Evolutionary conservation across 1,140 invertebrate species (phyloP).

Genomic region (Anoplophora glabripennis): DNA sequence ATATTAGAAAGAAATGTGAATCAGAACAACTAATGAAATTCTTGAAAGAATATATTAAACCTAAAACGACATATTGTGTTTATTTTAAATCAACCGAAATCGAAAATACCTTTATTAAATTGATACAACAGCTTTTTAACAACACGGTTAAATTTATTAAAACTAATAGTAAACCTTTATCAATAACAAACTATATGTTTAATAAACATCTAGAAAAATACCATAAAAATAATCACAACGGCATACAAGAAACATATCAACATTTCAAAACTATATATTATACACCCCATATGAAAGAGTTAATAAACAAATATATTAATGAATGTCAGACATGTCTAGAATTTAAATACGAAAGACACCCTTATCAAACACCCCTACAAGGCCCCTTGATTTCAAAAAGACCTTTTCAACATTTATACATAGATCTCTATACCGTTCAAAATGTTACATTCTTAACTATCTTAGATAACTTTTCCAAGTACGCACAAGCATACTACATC

Average conservation of each 20-base stretch:
- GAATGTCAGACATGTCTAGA: slow-evolving; percentile 25
- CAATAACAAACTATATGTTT: too few relatives aligned
- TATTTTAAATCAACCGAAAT: too few relatives aligned
- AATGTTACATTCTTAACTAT: slow-evolving; percentile 31
- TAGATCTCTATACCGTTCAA: slow-evolving; percentile 28
- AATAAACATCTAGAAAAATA: too few relatives aligned
- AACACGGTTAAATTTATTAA: too few relatives aligned
- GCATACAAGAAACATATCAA: slow-evolving; percentile 25
- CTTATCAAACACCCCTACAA: slow-evolving; percentile 15
- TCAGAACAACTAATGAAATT: too few relatives aligned
- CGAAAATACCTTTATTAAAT: too few relatives aligned
- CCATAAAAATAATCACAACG: slow-evolving; percentile 21
- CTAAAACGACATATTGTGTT: too few relatives aligned
- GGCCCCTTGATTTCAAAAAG: slow-evolving; percentile 21
- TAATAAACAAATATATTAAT: slow-evolving; percentile 26
- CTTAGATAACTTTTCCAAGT: slow-evolving; percentile 38
- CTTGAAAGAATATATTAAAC: too few relatives aligned
- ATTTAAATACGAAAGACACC: slow-evolving; percentile 31
- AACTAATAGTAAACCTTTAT: too few relatives aligned
- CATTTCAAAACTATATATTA: slow-evolving; percentile 24
- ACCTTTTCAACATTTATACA: slow-evolving; percentile 34
- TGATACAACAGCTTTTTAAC: too few relatives aligned
- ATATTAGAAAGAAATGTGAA: too few relatives aligned
- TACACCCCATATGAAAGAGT: slow-evolving; percentile 25
- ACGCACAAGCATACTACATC: slow-evolving; percentile 26